These are phyloP conservation scores for Epistrophella euchroma DNA, from an alignment of 2,888 invertebrate genomes.

Conservation along the genomic window DNA sequence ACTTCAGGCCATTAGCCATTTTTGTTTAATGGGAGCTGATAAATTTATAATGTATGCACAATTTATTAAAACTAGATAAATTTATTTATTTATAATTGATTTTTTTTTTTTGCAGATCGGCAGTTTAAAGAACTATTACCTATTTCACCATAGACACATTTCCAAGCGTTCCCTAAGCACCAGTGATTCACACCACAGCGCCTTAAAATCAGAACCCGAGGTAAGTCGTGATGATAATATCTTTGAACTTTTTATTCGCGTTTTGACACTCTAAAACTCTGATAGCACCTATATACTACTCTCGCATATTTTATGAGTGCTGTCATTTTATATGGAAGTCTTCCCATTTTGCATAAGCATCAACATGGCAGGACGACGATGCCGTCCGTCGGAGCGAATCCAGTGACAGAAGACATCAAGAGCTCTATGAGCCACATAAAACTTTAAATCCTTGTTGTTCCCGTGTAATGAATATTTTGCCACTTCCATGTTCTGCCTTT, in stretches of 20 bases:
- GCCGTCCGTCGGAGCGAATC: no score
- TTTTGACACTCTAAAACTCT: neutral
- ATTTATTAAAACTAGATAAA: no score
- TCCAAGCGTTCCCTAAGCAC: conserved; percentile 92
- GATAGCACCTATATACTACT: no score
- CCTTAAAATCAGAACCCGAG: conserved; percentile 90
- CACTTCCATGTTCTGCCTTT: conserved; percentile 2
- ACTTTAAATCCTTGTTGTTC: conserved; percentile 32
- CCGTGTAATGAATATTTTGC: conserved; percentile 50
- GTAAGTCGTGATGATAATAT: conserved; percentile 84
- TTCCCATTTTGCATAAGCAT: neutral
- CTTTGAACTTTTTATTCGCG: conserved; percentile 1
- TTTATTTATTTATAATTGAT: conserved; percentile 5
- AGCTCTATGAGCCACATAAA: conserved; percentile 55
- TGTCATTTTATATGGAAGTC: neutral
- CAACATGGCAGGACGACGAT: no score
- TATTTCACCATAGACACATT: conserved; percentile 93
- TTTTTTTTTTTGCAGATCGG: conserved; percentile 90
- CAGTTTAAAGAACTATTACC: conserved; percentile 92
- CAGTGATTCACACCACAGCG: conserved; percentile 91
- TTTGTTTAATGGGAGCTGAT: no score
- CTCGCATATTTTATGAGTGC: no score
- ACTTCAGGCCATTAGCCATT: no score
- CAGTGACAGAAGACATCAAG: conserved; percentile 23
- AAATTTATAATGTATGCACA: no score